Base-by-base conservation (phyloP, 1,140 invertebrate genomes). In the Sarcophaga peregrina region DNA sequence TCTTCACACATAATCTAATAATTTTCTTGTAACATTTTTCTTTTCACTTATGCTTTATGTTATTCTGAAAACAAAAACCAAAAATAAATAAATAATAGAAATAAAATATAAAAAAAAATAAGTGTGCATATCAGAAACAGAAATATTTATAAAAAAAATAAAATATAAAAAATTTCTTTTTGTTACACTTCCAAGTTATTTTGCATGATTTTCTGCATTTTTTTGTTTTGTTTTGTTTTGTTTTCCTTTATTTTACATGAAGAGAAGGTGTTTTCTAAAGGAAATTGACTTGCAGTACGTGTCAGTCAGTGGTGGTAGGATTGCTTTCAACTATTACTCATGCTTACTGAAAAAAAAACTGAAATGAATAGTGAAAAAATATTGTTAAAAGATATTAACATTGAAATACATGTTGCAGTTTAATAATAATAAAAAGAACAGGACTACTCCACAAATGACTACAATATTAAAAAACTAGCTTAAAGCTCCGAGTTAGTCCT, bases 251-350 rank as follows among this genome's bases (percentile, higher is more conserved):
- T 58, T 68, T 68, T 20, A 68, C 62, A 68, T 68, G 62, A 20
- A 20, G 62, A 68, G 17, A 68, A 68, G 20, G 17, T 68, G 17
- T 10, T 25, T n/a, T 68, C 62, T 9, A 68, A 20, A 9, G 17
- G 62, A 68, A 68, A 68, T 68, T 68, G 62, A 68, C n/a, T 68
- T 68, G 17, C 62, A 68, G 8, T 68, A 68, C 62, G 62, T 68
- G 62, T 68, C 17, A 20, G 62, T 37, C 25, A 37, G 25, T 37
- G 25, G 25, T 68, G 17, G 62, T 68, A 68, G 10, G 62, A 68
- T 20, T 20, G n/a, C 17, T 25, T 68, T 9, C 17, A 68, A 20
- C 62, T 68, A 68, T 68, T 68, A 68, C 6, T 25, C 54, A 58
- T 58, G 54, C 13, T 58, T n/a, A 68, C 6, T 17, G 5, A 68